phyloP scores from a whole-genome alignment of 2,888 invertebrate species.

The Acanthacorydalis orientalis region DNA sequence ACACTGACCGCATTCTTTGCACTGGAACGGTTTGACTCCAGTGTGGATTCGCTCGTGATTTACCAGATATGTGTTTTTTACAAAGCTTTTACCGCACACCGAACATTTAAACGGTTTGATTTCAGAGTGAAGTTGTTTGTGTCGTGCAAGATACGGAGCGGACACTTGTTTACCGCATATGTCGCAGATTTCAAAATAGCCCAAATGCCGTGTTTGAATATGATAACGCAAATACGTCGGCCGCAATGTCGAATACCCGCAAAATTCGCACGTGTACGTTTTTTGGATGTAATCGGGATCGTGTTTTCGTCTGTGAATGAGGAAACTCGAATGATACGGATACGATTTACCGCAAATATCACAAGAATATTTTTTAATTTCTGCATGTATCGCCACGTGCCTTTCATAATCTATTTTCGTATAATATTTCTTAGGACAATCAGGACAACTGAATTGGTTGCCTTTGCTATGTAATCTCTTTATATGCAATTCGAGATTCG shows the following conservation, averaged over 20 bases:
- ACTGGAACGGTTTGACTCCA: slow-evolving; percentile 13
- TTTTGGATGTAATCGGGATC: slow-evolving; percentile 6
- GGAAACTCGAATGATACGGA: slow-evolving; percentile 2
- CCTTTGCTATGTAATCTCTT: not conserved
- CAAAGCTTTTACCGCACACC: slow-evolving; percentile 5
- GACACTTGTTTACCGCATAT: slow-evolving; percentile 3
- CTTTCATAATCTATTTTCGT: slow-evolving; percentile 3
- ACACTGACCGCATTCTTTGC: slow-evolving; percentile 28
- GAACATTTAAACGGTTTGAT: slow-evolving; percentile 1
- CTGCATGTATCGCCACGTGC: not conserved
- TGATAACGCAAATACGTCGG: slow-evolving; percentile 6
- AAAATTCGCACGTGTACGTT: slow-evolving; percentile 8
- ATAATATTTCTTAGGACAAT: slow-evolving; percentile 5
- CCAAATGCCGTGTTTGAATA: not conserved
- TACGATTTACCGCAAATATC: slow-evolving; percentile 22
- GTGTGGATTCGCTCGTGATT: slow-evolving; percentile 2
- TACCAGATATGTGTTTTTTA: slow-evolving; percentile 2
- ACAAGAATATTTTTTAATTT: slow-evolving; percentile 19
- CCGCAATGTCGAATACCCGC: slow-evolving; percentile 2
- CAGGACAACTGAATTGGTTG: not conserved
- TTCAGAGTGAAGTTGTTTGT: slow-evolving; percentile 2
- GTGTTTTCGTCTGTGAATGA: slow-evolving; percentile 3
- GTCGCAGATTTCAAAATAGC: not conserved
- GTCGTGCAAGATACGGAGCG: not conserved
- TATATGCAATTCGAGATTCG: slow-evolving; percentile 7